Percentiles rank a stretch among this genome's conserved stretches.
Evolutionary conservation across 2,888 invertebrate genomes (phyloP).

Genomic region (Drosophila pseudotakahashii): DNA sequence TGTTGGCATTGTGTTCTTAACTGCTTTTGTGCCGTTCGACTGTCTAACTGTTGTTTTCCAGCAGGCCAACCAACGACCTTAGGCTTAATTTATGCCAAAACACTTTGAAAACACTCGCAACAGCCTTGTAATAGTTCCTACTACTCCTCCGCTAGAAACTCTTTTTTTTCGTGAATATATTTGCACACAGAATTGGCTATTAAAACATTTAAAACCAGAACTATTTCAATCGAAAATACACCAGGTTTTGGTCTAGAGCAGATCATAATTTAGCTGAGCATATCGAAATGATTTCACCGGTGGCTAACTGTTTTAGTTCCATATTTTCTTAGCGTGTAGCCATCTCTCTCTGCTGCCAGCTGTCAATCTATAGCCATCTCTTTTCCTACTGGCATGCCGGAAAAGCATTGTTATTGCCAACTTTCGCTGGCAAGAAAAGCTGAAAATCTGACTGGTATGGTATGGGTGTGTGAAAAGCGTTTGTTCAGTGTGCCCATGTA

Average conservation of each 20-base stretch:
- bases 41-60: slow-evolving; percentile 60
- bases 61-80: slow-evolving; percentile 56
- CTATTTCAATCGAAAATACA: not conserved
- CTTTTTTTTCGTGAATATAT: slow-evolving; percentile 9
- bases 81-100: slow-evolving; percentile 70
- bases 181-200: not conserved
- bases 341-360: slow-evolving; percentile 30
- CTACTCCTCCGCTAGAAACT: slow-evolving; percentile 34
- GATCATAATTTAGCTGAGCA: no score
- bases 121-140: slow-evolving; percentile 71
- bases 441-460: slow-evolving; percentile 14
- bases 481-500: slow-evolving; percentile 55
- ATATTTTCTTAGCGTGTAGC: slow-evolving; percentile 6
- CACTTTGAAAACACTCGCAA: slow-evolving; percentile 24
- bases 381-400: slow-evolving; percentile 57
- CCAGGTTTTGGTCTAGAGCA: no score
- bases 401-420: slow-evolving; percentile 77
- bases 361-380: slow-evolving; percentile 36
- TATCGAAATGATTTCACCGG: no score
- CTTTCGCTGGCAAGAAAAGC: slow-evolving; percentile 75
- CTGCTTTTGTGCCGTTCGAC: slow-evolving; percentile 72
- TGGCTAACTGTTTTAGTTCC: not conserved
- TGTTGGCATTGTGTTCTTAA: slow-evolving; percentile 63
- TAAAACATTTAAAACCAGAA: not conserved
- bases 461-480: slow-evolving; percentile 65